Evolutionary conservation across 2,888 invertebrate species (phyloP).

Genomic region (Meghimatium bilineatum): DNA sequence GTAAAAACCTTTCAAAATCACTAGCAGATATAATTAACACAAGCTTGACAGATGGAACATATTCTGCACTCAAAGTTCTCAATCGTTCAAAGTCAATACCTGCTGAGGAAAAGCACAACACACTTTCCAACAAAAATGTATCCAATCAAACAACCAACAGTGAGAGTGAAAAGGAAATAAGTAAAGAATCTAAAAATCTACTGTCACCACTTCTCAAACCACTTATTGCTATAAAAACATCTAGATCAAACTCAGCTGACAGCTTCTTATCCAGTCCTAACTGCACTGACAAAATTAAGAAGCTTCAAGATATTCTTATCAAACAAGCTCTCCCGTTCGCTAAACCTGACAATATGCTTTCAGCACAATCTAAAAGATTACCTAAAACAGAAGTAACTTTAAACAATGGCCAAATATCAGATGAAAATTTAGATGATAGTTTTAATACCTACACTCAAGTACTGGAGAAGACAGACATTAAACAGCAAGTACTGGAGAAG

Average conservation of each 20-base stretch:
- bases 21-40: constrained; percentile 52
- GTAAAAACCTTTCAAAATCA: constrained; percentile 30
- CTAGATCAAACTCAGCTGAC: constrained; percentile 36
- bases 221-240: neutral
- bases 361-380: neutral
- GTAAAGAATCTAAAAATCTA: neutral
- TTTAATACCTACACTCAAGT: neutral
- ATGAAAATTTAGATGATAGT: neutral
- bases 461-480: neutral
- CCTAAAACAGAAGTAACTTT: neutral
- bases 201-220: neutral
- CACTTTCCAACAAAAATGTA: neutral
- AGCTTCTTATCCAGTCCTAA: constrained; percentile 33
- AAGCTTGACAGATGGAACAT: constrained; percentile 49
- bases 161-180: neutral
- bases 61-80: constrained; percentile 15
- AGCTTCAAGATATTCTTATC: constrained; percentile 54
- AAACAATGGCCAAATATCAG: neutral
- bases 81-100: constrained; percentile 34
- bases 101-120: neutral
- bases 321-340: constrained; percentile 56
- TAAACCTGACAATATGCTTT: neutral
- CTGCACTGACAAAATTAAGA: constrained; percentile 52
- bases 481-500: too few relatives aligned
- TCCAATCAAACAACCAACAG: neutral